phyloP scores from a whole-genome alignment of 2,888 invertebrate species.

The Branchipolynoe longqiensis region DNA sequence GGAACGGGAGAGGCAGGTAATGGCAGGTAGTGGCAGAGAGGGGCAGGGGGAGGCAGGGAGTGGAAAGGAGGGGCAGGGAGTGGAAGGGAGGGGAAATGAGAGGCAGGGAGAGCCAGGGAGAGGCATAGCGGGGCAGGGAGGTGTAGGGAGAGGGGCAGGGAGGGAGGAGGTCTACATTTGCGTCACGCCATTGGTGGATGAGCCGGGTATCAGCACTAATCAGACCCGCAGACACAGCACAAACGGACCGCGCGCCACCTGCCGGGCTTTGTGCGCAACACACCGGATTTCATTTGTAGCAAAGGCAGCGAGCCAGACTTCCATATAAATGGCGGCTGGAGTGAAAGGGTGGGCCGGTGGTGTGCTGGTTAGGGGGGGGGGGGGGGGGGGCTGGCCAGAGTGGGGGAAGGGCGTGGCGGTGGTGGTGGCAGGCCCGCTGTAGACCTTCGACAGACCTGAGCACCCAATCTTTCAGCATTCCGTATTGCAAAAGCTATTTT shows the following conservation, averaged over 20 bases:
- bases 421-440: no score
- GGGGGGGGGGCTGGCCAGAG: no score
- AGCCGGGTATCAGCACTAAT: background rate
- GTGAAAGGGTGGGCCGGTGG: no score
- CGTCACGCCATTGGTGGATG: background rate
- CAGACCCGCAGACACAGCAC: background rate
- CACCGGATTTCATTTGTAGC: conserved; percentile 35
- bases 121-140: background rate
- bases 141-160: background rate
- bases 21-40: background rate
- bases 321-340: conserved; percentile 29
- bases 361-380: no score
- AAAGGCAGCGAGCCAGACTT: background rate
- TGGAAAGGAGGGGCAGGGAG: background rate
- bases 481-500: no score
- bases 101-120: background rate
- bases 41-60: background rate
- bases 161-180: background rate
- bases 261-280: background rate
- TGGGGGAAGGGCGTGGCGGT: no score
- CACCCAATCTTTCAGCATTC: no score
- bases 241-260: background rate
- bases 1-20: background rate
- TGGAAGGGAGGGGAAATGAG: background rate
- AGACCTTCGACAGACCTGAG: no score